Evolutionary conservation across 2,888 invertebrate genomes (phyloP), one percentile per base, ranked within the genome.

Genomic region (Nycteola revayana): DNA sequence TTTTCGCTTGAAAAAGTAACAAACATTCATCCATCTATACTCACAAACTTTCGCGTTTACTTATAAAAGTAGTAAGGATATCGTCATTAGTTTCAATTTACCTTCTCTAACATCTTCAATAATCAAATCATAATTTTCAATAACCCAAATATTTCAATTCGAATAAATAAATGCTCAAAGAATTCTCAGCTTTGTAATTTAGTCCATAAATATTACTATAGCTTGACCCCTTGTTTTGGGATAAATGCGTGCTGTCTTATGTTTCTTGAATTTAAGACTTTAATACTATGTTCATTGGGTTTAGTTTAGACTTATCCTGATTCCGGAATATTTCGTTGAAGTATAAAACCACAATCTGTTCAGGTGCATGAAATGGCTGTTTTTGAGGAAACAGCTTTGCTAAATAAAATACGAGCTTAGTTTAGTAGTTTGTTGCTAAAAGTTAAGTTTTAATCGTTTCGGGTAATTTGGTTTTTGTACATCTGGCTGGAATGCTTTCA

Each of bases 301-400:
- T 42, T 45, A 65, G 43, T 62, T 36, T 7, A 6, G 61, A 57
- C 66, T 66, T 33, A 55, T 32, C 28, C 25, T 9, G 27, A 36
- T 26, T 71, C 66, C 60, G 66, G 66, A 68, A 65, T 67, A 68
- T 57, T 74, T 58, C 70, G 69, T 74, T 71, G 75, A 70, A 77
- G 75, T 70, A 72, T 78, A 71, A 75, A 72, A 75, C 26, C 79
- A 71, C 83, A 84, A 82, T 84, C 83, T 84, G 82, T 80, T 77
- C 81, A 84, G 84, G 83, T 84, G 80, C 66, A 76, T 59, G 48
- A 51, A 55, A 58, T 47, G 54, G 46, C 50, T 52, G 43, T 49
- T 46, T 55, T 41, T 60, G 44, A 62, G 76, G 79, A 75, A 64
- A 49, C 33, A 45, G 64, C 69, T 77, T 72, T 59, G 55, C 57